A percentile compares a stretch with the other conserved stretches of the same genome.
Conservation (phyloP, 2,113 vertebrate genomes). For the Oncorhynchus tshawytscha region DNA sequence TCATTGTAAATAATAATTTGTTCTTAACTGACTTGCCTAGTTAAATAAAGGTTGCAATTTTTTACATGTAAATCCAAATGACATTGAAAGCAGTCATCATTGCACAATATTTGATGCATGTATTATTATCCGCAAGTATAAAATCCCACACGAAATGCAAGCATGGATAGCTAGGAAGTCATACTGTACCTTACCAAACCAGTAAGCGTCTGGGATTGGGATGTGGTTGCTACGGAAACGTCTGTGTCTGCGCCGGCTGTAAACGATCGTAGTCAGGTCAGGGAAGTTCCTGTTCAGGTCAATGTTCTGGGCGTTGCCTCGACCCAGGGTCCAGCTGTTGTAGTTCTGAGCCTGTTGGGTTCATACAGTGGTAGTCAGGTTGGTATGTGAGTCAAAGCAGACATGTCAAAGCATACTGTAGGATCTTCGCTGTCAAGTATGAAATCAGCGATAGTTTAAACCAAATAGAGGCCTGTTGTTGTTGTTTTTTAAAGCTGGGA, state of each 20-base stretch:
- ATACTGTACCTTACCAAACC: slow-evolving; percentile 91
- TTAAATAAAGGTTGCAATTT: too few relatives aligned
- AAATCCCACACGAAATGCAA: slow-evolving; percentile 2
- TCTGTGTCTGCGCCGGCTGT: slow-evolving; percentile 73
- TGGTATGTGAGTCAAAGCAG: too few relatives aligned
- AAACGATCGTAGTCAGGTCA: slow-evolving; percentile 85
- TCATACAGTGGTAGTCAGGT: not conserved
- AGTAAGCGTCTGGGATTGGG: slow-evolving; percentile 90
- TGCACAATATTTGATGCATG: too few relatives aligned
- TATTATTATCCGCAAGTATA: too few relatives aligned
- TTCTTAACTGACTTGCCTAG: too few relatives aligned
- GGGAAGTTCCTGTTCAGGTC: slow-evolving; percentile 96
- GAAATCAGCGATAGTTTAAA: too few relatives aligned
- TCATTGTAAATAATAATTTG: too few relatives aligned
- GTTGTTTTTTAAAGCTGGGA: too few relatives aligned
- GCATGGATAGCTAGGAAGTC: slow-evolving; percentile 1
- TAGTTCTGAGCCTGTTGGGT: slow-evolving; percentile 80
- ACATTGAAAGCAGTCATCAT: too few relatives aligned
- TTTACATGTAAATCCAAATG: too few relatives aligned
- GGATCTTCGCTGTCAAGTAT: not conserved
- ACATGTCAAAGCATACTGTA: not conserved
- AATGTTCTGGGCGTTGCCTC: slow-evolving; percentile 88
- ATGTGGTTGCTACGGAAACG: slow-evolving; percentile 80
- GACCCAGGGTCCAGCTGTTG: slow-evolving; percentile 78
- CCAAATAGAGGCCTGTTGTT: too few relatives aligned